Conservation (phyloP, 2,113 vertebrate species). For the Rhombomys opimus region DNA sequence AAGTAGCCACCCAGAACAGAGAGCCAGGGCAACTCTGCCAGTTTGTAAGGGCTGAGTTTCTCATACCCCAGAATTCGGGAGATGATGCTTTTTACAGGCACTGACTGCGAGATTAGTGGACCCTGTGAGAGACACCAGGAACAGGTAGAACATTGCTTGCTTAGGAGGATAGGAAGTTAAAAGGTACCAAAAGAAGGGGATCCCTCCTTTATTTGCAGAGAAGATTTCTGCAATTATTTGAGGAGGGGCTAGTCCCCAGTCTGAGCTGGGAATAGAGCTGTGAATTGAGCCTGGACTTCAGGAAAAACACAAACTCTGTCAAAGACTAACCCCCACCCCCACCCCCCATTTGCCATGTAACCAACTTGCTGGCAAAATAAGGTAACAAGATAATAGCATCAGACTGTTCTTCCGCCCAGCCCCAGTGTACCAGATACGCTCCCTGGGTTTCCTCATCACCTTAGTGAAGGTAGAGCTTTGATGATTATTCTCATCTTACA, state of each 20-base stretch:
- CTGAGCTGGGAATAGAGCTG: not conserved
- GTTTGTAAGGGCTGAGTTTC: not conserved
- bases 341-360: not conserved
- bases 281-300: not conserved
- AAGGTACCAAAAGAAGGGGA: not conserved
- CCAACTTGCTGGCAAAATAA: conserved; percentile 38
- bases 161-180: not conserved
- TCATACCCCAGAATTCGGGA: not conserved
- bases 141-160: not conserved
- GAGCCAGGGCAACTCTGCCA: not conserved
- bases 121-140: not conserved
- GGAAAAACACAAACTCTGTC: conserved; percentile 17
- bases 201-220: fast-evolving
- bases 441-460: not conserved
- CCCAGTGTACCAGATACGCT: not conserved
- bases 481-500: not conserved
- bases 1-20: not conserved
- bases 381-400: conserved; percentile 8
- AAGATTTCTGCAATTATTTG: too few species aligned
- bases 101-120: not conserved
- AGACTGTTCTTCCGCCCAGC: not conserved
- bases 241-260: not conserved
- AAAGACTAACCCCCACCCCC: not conserved
- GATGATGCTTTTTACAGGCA: not conserved
- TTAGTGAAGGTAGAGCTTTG: not conserved